Evolutionary conservation across 2,797 vertebrate genomes (phyloP).

Genomic region (Synanceia verrucosa): DNA sequence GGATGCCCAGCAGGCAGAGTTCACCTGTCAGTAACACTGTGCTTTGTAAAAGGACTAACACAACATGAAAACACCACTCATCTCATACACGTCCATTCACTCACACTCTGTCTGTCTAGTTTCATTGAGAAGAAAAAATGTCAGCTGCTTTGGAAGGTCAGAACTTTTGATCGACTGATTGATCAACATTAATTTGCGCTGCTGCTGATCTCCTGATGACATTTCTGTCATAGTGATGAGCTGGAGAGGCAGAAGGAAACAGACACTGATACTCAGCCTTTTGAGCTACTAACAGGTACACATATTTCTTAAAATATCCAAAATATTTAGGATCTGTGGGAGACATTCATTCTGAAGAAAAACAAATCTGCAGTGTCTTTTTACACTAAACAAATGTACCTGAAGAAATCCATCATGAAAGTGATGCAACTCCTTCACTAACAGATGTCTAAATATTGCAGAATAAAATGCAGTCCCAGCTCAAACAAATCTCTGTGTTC

Average conservation of each 20-base stretch:
- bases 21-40: slow-evolving; percentile 52
- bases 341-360: not conserved
- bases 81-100: not conserved
- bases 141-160: not conserved
- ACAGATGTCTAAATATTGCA: not conserved
- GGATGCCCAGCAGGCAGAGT: slow-evolving; percentile 40
- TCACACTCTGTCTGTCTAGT: not conserved
- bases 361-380: not conserved
- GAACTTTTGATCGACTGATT: not conserved
- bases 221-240: not conserved
- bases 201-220: not conserved
- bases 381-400: not conserved
- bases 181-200: not conserved
- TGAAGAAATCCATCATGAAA: not conserved
- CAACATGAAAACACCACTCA: slow-evolving; percentile 26
- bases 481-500: not conserved
- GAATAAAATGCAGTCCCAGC: not conserved
- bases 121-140: not conserved
- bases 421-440: not conserved
- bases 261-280: not conserved
- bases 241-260: not conserved
- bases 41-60: slow-evolving; percentile 15
- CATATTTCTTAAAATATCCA: no score
- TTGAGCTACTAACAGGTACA: not conserved
- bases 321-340: not conserved